Evolutionary conservation across 2,797 vertebrate species (phyloP), one percentile per base, ranked within the genome.

Genomic region (Bucorvus abyssinicus): DNA sequence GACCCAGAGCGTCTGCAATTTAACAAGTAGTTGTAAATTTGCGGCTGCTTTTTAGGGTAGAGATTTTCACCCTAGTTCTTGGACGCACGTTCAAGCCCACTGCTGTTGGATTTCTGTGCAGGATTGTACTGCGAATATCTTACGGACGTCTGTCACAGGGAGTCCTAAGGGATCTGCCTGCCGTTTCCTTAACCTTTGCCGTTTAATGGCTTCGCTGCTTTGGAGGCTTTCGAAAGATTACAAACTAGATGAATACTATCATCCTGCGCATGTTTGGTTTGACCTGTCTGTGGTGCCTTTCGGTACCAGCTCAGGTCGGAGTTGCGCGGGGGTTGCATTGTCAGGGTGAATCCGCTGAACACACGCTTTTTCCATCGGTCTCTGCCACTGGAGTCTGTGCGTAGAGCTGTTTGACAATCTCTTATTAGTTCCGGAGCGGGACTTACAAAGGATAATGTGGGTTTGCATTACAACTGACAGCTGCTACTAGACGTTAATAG

Each of bases 401-500:
- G 98, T 97, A 97, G 98, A 98, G 98, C 98, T 98, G 94, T 98
- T 98, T 98, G 98, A 98, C 98, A 99, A 98, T 98, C 98, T 98
- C 98, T 98, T 98, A 98, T 98, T 99, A 98, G 98, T 99, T 99
- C 98, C 98, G 98, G 98, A 97, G 97, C 95, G 97, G 77, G 97
- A 96, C 97, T 98, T 98, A 97, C 90, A 98, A 98, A 98, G 98
- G 98, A 98, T 99, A 98, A 99, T 98, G 98, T 98, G 98, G 98
- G 97, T 97, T 99, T 98, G 97, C 97, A 96, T 99, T 99, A 98
- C 98, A 97, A 96, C 96, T 98, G 99, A 98, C 98, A 99, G 98
- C 98, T 99, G 98, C 98, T 97, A 96, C 97, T 97, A 74, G 95
- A 81, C 84, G 96, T 96, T 95, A 95, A 96, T 94, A 94, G 87